Evolutionary conservation across 2,113 vertebrate species (phyloP).

Genomic region (Halichoerus grypus): DNA sequence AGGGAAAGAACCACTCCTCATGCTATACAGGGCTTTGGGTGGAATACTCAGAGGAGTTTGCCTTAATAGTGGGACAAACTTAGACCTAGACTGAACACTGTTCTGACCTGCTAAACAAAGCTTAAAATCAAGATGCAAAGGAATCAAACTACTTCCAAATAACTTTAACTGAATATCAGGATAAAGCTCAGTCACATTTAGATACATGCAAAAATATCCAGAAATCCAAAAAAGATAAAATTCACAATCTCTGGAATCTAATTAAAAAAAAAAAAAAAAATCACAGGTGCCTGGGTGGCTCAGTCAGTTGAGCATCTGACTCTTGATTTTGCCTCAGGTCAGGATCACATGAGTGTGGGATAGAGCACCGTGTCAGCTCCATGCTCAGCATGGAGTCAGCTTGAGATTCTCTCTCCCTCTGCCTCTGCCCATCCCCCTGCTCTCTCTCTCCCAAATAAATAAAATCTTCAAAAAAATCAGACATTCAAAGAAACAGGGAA

Average conservation of each 20-base stretch:
- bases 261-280: not conserved
- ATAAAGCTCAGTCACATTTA: not conserved
- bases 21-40: not conserved
- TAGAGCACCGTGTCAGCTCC: not conserved
- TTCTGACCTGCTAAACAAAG: not conserved
- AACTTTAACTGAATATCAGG: not conserved
- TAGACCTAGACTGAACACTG: not conserved
- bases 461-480: not conserved
- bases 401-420: not conserved
- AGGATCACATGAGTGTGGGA: fast-evolving
- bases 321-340: not conserved
- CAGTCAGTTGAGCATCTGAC: not conserved
- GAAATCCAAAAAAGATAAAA: not conserved
- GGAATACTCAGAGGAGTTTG: not conserved
- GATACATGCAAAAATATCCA: not conserved
- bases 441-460: not conserved
- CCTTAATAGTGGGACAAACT: not conserved
- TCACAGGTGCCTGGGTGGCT: not conserved
- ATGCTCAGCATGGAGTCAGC: not conserved
- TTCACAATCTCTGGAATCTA: not conserved
- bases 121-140: not conserved
- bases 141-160: not conserved
- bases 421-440: not conserved
- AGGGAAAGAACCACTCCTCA: not conserved
- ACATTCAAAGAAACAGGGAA: not conserved